Evolutionary conservation across 2,888 invertebrate genomes (phyloP), one percentile per base, ranked within the genome.

Genomic region (Hermaeophaga mercurialis): DNA sequence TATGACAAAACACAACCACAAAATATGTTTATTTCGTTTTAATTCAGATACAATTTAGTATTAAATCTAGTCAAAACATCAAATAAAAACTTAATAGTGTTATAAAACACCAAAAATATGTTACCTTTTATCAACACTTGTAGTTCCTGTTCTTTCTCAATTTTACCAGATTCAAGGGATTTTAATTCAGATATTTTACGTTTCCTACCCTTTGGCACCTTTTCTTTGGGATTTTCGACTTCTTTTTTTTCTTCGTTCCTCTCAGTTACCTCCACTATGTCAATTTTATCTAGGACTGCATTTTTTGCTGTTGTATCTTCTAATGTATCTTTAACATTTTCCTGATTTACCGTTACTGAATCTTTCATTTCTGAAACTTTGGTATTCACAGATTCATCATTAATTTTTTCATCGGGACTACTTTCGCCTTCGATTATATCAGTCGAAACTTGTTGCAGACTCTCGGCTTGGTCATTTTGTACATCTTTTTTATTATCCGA

Each of bases 161-260:
- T 26, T 3, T 26, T 26, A 26, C 26, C 9, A 7, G 26, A 9
- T 36, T 60, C 60, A 47, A 53, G 54, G 6, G 38, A 18, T 39
- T 46, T 52, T 33, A 54, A 17, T 11, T 59, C 59, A 14, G 50
- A 49, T 46, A 54, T 47, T 50, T 62, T 62, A 9, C 55, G 55
- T 45, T 62, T 62, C 39, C 49, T 59, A 15, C 57, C 53, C 53
- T 59, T 54, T 3, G 45, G 15, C n/a, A 44, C 46, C 15, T 54
- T 54, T 46, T 54, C 54, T 38, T 46, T 56, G 11, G 49, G 17
- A 34, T 15, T 26, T 4, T 41, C 50, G 22, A 3, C 4, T 5
- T 3, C 6, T 5, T 22, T 6, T 22, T 22, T 22, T 22, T 22
- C 22, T 22, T 22, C 22, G 6, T 3, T 5, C n/a, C n/a, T n/a